phyloP scores from a whole-genome alignment of 2,888 invertebrate species.

The Escarpia spicata region DNA sequence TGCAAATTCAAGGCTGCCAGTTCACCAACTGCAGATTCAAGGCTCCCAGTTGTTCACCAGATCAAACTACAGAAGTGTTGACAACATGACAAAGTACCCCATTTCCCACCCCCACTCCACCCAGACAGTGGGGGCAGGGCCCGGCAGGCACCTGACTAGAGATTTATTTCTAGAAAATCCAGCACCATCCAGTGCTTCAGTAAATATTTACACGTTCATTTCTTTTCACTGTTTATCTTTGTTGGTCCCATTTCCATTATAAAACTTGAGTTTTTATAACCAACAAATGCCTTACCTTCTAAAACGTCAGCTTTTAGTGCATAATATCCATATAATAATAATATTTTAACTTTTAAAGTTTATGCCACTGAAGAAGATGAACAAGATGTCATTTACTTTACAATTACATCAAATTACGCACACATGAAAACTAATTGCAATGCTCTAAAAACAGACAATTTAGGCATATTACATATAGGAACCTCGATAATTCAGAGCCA shows the following conservation, averaged over 20 bases:
- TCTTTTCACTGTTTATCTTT: constrained; percentile 20
- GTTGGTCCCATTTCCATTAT: neutral
- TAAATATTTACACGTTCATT: constrained; percentile 17
- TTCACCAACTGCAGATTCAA: neutral
- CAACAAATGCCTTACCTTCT: constrained; percentile 17
- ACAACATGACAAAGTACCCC: constrained; percentile 18
- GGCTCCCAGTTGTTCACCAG: neutral
- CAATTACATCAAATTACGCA: neutral
- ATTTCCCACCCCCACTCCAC: neutral
- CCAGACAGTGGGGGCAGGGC: neutral
- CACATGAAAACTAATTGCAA: neutral
- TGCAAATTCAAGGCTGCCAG: neutral
- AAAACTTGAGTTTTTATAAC: constrained; percentile 18
- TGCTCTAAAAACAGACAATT: constrained; percentile 19
- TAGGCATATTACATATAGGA: neutral
- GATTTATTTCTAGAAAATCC: constrained; percentile 25
- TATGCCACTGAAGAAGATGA: neutral
- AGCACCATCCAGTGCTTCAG: constrained; percentile 8
- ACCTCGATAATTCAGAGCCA: neutral
- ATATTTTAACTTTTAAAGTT: neutral
- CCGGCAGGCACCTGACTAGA: constrained; percentile 19
- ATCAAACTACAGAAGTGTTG: constrained; percentile 19
- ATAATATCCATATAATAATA: neutral
- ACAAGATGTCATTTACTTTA: neutral
- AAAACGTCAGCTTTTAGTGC: neutral